Percentiles rank a stretch among this genome's conserved stretches.
phyloP scores from a whole-genome alignment of 2,113 vertebrate species.

The Melanerpes aurifrons region DNA sequence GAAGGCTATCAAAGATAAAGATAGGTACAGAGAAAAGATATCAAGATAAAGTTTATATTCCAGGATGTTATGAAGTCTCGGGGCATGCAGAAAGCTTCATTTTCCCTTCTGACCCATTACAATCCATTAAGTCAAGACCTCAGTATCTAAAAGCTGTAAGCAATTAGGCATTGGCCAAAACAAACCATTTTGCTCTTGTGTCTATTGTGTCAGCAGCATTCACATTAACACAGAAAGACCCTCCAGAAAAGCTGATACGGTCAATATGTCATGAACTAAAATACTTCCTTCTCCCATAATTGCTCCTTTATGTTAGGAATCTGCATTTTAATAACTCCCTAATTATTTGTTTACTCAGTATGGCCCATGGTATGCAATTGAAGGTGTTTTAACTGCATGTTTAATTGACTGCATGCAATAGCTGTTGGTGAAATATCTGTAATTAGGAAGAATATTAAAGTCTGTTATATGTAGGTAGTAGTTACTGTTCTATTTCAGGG shows the following conservation, averaged over 20 bases:
- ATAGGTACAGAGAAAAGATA: neutral
- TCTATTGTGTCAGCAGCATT: neutral
- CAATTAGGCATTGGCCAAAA: neutral
- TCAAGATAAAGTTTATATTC: neutral
- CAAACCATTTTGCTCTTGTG: neutral
- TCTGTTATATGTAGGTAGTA: conserved; percentile 9
- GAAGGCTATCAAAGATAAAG: neutral
- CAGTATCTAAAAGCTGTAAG: neutral
- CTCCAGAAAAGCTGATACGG: conserved; percentile 18
- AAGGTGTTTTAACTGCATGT: conserved; percentile 14
- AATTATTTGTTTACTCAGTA: conserved; percentile 62
- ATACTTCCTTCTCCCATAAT: neutral
- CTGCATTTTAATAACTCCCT: conserved; percentile 56
- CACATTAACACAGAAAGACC: neutral
- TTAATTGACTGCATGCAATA: conserved; percentile 57
- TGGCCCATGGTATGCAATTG: conserved; percentile 14
- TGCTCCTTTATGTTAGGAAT: conserved; percentile 28
- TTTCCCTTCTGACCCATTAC: neutral
- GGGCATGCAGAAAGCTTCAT: neutral
- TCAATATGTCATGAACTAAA: conserved; percentile 13
- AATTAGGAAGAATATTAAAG: conserved; percentile 32
- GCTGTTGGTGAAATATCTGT: conserved; percentile 17
- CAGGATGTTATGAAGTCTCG: neutral
- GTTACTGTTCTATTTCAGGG: neutral
- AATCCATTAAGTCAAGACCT: neutral